phyloP scores from a whole-genome alignment of 1,140 invertebrate genomes.

The Yoshiicerus persimilis region DNA sequence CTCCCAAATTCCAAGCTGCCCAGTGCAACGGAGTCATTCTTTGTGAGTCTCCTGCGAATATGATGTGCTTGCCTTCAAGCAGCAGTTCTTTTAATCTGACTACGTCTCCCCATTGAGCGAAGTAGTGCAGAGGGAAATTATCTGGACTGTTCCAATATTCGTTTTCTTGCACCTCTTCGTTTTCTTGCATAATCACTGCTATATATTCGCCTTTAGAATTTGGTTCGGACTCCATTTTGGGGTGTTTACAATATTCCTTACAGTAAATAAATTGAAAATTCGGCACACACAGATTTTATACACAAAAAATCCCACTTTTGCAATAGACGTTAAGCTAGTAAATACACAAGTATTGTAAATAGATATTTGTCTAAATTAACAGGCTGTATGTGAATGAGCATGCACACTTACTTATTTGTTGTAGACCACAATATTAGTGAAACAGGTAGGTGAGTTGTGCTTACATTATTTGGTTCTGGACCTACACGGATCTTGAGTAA shows the following conservation, averaged over 20 bases:
- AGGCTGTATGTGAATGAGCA: neutral
- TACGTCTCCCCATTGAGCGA: neutral
- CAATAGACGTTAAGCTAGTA: too few relatives aligned
- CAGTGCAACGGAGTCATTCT: constrained; percentile 30
- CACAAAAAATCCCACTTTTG: neutral
- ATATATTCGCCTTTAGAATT: neutral
- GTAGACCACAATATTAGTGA: neutral
- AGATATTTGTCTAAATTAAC: neutral
- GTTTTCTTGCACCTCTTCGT: neutral
- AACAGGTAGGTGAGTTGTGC: too few relatives aligned
- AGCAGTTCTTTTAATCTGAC: neutral
- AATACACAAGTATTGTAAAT: neutral
- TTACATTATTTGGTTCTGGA: neutral
- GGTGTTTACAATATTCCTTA: too few relatives aligned
- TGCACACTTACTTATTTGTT: neutral
- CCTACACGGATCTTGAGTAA: neutral
- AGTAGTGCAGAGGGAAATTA: neutral
- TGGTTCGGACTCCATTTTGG: neutral
- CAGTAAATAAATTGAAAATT: too few relatives aligned
- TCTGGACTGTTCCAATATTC: neutral
- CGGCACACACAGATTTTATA: too few relatives aligned
- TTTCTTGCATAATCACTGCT: neutral
- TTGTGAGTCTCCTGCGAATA: neutral
- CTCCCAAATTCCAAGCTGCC: constrained; percentile 10
- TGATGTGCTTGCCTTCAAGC: neutral